Conservation (phyloP, 2,113 vertebrate species). For the Stomatorhinus ivindoensis region DNA sequence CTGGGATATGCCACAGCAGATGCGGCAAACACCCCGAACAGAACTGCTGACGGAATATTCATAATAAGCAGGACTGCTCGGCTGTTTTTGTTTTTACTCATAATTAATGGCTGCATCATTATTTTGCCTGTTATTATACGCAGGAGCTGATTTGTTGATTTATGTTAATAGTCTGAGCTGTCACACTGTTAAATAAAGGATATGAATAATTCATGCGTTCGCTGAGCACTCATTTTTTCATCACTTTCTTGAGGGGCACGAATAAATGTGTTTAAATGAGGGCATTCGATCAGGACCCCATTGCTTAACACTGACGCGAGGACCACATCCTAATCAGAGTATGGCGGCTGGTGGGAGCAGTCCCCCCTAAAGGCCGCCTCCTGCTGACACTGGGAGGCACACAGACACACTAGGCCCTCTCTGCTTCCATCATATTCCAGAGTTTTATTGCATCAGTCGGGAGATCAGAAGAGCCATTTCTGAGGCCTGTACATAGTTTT, state of each 20-base stretch:
- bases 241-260: neutral
- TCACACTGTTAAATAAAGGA: neutral
- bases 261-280: neutral
- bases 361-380: neutral
- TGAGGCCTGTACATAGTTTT: slow-evolving; percentile 46
- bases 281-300: neutral
- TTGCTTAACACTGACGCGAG: neutral
- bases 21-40: neutral
- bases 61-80: neutral
- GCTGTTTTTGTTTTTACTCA: neutral
- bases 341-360: neutral
- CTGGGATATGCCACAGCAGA: neutral
- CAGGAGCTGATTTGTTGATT: neutral
- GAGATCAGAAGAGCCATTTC: slow-evolving; percentile 48
- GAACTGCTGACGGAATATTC: neutral
- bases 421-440: slow-evolving; percentile 38
- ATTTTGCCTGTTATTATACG: neutral
- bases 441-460: slow-evolving; percentile 67
- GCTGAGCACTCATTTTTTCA: neutral
- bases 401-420: neutral
- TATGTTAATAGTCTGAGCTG: neutral
- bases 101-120: neutral
- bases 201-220: neutral
- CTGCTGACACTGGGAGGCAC: neutral
- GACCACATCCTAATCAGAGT: neutral